phyloP scores from a whole-genome alignment of 2,113 vertebrate genomes.

The Cyphomyrus plagiostoma region DNA sequence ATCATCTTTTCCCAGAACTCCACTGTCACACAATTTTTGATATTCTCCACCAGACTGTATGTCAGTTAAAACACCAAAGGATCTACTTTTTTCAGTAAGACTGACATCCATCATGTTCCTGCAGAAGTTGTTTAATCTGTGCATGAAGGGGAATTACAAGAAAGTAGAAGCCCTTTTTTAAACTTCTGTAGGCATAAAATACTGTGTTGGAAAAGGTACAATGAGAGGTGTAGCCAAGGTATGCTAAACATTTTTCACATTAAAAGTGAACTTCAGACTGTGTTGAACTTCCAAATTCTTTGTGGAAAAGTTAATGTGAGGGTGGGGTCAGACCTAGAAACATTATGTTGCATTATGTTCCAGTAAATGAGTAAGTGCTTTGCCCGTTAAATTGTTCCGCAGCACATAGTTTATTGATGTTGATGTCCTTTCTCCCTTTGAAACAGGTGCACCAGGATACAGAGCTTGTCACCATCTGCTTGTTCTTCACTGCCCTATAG shows the following conservation, averaged over 20 bases:
- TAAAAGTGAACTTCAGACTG: neutral
- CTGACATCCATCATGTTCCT: too few species aligned
- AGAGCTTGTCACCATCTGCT: neutral
- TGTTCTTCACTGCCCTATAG: too few species aligned
- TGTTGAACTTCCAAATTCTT: too few species aligned
- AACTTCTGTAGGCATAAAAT: neutral
- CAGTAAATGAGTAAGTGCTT: too few species aligned
- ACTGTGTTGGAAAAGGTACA: neutral
- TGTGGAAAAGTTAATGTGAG: too few species aligned
- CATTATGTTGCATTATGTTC: too few species aligned
- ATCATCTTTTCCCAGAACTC: slow-evolving; percentile 14
- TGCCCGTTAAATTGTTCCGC: neutral
- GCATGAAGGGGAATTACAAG: too few species aligned
- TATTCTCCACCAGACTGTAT: slow-evolving; percentile 23
- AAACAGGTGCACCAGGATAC: slow-evolving; percentile 10
- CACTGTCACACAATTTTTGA: slow-evolving; percentile 4
- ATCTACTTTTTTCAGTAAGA: too few species aligned
- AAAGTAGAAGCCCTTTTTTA: too few species aligned
- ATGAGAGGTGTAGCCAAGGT: neutral
- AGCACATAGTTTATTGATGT: neutral
- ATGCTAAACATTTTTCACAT: neutral
- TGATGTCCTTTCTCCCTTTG: slow-evolving; percentile 18
- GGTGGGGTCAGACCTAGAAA: too few species aligned
- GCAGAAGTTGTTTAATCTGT: too few species aligned
- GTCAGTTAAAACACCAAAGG: neutral